phyloP scores from a whole-genome alignment of 2,797 vertebrate species.

The Parauchenoglanis ngamensis region DNA sequence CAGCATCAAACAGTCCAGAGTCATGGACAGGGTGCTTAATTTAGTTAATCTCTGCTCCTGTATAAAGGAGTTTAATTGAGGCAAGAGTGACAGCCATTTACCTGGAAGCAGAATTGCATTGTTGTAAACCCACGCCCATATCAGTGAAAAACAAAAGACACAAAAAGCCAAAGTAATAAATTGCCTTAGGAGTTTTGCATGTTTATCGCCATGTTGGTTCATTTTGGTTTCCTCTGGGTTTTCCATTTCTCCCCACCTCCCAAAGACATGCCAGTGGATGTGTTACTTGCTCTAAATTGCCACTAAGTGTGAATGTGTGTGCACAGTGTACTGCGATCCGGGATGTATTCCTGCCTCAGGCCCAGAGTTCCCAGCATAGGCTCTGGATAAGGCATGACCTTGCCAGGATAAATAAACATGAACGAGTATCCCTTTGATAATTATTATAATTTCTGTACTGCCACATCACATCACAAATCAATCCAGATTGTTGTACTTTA shows the following conservation, averaged over 20 bases:
- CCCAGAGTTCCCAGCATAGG: not conserved
- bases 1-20: not conserved
- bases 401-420: not conserved
- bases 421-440: not conserved
- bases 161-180: not conserved
- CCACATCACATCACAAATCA: not conserved
- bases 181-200: not conserved
- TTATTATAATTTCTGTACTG: not conserved
- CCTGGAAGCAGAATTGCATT: conserved; percentile 21
- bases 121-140: conserved; percentile 17
- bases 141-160: not conserved
- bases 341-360: not conserved
- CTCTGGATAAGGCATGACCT: not conserved
- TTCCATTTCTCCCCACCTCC: not conserved
- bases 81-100: conserved; percentile 7
- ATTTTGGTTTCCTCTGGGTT: too few relatives aligned
- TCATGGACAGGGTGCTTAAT: conserved; percentile 16
- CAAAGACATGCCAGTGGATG: not conserved
- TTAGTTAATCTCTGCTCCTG: conserved; percentile 21
- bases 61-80: conserved; percentile 17
- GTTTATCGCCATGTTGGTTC: not conserved
- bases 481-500: not conserved
- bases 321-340: not conserved
- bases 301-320: not conserved
- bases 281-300: not conserved